Evolutionary conservation across 2,888 invertebrate genomes (phyloP).

Genomic region (Mythimna loreyi): DNA sequence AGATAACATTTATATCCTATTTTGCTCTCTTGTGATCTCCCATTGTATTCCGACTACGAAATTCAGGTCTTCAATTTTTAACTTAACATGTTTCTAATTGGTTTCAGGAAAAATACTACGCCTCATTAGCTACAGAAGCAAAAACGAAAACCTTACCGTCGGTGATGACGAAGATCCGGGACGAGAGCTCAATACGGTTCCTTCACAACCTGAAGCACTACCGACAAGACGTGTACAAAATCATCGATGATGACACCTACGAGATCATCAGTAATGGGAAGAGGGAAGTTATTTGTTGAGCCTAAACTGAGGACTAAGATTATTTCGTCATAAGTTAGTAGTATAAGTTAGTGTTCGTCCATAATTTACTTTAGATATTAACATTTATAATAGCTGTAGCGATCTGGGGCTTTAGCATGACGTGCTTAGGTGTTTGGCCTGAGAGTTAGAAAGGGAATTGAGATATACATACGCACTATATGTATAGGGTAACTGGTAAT

Average conservation of each 20-base stretch:
- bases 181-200: constrained; percentile 92
- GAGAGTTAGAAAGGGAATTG: too few species aligned
- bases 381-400: constrained; percentile 22
- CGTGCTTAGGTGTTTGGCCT: too few species aligned
- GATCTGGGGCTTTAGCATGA: constrained; percentile 1
- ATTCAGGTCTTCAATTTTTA: background rate
- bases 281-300: constrained; percentile 85
- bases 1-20: too few species aligned
- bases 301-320: constrained; percentile 51
- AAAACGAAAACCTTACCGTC: constrained; percentile 91
- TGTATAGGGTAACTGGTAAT: too few species aligned
- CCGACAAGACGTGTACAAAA: constrained; percentile 92
- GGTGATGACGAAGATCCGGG: constrained; percentile 93
- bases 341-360: constrained; percentile 51
- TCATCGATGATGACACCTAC: constrained; percentile 92
- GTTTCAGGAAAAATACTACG: constrained; percentile 93
- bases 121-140: constrained; percentile 92
- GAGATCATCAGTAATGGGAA: constrained; percentile 86
- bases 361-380: constrained; percentile 45
- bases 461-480: too few species aligned
- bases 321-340: constrained; percentile 25
- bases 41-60: background rate
- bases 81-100: constrained; percentile 41
- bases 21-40: too few species aligned
- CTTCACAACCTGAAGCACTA: constrained; percentile 92